phyloP scores from a whole-genome alignment of 1,140 invertebrate genomes.

The Drosophila varians region DNA sequence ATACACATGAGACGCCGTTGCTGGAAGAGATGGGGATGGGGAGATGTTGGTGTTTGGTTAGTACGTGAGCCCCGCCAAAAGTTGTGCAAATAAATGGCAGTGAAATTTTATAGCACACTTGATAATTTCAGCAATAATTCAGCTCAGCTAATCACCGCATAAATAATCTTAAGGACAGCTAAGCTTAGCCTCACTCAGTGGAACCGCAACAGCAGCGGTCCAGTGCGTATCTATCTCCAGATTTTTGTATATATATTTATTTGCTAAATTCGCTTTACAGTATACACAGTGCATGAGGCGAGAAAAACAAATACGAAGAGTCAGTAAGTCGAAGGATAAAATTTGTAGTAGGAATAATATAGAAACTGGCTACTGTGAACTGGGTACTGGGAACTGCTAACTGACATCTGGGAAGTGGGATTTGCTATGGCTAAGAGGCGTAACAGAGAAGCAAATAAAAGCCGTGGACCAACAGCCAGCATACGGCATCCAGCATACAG shows the following conservation, averaged over 20 bases:
- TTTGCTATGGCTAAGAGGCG: conserved; percentile 37
- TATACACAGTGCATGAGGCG: conserved; percentile 41
- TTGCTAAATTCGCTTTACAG: conserved; percentile 16
- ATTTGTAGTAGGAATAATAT: not conserved
- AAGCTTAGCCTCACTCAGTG: conserved; percentile 26
- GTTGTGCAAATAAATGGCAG: conserved; percentile 70
- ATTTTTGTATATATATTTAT: conserved; percentile 30
- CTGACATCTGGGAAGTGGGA: conserved; percentile 2
- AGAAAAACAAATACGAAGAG: conserved; percentile 25
- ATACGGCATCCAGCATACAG: too few species aligned
- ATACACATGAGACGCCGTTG: conserved; percentile 62
- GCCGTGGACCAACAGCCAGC: conserved; percentile 22
- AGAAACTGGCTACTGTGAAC: not conserved
- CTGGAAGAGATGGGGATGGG: conserved; percentile 2
- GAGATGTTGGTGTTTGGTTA: conserved; percentile 13
- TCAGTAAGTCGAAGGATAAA: not conserved
- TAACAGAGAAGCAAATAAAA: conserved; percentile 61
- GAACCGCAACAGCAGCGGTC: conserved; percentile 3
- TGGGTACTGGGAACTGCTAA: not conserved
- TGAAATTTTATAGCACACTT: conserved; percentile 80
- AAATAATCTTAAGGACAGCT: conserved; percentile 75
- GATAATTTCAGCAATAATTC: conserved; percentile 81
- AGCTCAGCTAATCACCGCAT: conserved; percentile 76
- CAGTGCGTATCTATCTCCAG: conserved; percentile 24
- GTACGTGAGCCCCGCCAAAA: conserved; percentile 61